Base-by-base conservation (phyloP, 2,113 vertebrate genomes). In the Carlito syrichta region DNA sequence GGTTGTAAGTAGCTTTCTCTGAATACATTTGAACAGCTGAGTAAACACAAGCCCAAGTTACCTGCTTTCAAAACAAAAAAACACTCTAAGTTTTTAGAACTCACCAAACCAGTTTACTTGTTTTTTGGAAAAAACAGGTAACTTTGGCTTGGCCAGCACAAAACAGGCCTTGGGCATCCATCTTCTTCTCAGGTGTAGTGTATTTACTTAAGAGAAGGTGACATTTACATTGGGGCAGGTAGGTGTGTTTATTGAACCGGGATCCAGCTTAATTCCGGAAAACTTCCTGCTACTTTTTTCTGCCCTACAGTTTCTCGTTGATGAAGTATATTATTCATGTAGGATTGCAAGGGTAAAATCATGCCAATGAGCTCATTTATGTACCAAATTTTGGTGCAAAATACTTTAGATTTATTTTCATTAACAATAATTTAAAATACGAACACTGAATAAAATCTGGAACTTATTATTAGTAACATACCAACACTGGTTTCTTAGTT, bases 71-170 rank as follows among this genome's bases (percentile, higher is more conserved):
- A 91, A 93, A 52, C 20, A 90, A 54, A 92, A 73, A 9, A 6
- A 20, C 52, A 81, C 76, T n/a, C 63, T 13, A 23, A 58, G 62
- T 40, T 90, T 82, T 87, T 3, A 73, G 52, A 97, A 91, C 82
- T 79, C 71, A 95, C 81, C 35, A 45, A 95, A 93, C 89, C 60
- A 32, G 82, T 78, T 79, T 62, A 35, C 50, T 91, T 63, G 58
- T 77, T 96, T n/a, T 95, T 62, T 90, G 74, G 79, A 96, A 84
- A 89, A 60, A 71, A 3, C 27, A 45, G 40, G 81, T 76, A 89
- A 60, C n/a, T 1, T 78, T 62, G 86, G 40, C 68, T 97, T 68
- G 23, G 74, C 58, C 71, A 71, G 79, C 43, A 32, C 2, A 14
- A 32, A 78, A 8, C 0, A 17, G 71, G 45, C 40, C 69, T 40